Evolutionary conservation across 2,113 vertebrate species (phyloP).

Genomic region (Alces alces): DNA sequence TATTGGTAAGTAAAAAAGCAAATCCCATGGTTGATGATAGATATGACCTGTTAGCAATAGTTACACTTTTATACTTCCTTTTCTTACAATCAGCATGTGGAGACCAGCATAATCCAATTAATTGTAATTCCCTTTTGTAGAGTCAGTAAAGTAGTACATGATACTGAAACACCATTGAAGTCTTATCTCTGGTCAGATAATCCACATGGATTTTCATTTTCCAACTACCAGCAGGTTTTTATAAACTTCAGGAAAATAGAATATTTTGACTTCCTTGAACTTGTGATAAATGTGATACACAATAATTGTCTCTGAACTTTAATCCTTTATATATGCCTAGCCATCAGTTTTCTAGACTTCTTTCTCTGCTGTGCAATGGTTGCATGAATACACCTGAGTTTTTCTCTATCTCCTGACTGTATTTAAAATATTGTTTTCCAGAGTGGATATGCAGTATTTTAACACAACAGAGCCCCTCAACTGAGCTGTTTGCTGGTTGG

Average conservation of each 20-base stretch:
- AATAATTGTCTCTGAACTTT: conserved; percentile 49
- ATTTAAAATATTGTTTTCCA: background rate
- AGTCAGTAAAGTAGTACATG: conserved; percentile 76
- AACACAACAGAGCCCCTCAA: background rate
- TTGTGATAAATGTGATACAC: conserved; percentile 62
- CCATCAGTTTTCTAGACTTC: background rate
- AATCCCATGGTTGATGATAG: conserved; percentile 80
- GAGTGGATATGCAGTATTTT: background rate
- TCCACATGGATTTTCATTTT: conserved; percentile 82
- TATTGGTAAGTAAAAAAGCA: conserved; percentile 83
- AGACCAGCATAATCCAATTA: conserved; percentile 86
- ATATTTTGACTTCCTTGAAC: conserved; percentile 73
- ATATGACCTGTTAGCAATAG: conserved; percentile 80
- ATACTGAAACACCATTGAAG: conserved; percentile 83
- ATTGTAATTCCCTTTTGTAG: conserved; percentile 85
- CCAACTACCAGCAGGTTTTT: conserved; percentile 74
- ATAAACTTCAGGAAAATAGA: conserved; percentile 77
- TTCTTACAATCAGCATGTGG: conserved; percentile 79
- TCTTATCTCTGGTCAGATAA: conserved; percentile 83
- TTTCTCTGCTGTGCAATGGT: background rate
- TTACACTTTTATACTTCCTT: conserved; percentile 81
- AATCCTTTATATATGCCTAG: background rate
- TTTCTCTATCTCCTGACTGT: background rate
- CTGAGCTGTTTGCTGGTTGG: background rate
- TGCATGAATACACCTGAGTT: background rate